Percentiles rank a stretch among this genome's conserved stretches.
Conservation (phyloP, 2,797 vertebrate genomes). For the Xenopus petersii region DNA sequence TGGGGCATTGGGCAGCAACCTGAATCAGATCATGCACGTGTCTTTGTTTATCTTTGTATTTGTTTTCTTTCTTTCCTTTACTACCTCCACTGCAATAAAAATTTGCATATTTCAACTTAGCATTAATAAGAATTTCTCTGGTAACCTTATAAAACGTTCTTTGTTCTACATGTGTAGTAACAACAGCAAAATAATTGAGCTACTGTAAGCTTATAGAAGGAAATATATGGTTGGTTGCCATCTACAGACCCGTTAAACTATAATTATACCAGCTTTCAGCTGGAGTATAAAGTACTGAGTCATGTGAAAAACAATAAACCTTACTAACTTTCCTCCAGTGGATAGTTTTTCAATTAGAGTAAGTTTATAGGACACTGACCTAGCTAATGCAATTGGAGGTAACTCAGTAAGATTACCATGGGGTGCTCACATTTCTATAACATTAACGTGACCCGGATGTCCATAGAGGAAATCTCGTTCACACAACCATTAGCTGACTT, state of each 20-base stretch:
- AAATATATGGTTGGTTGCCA: neutral
- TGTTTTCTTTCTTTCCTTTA: neutral
- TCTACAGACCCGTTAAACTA: neutral
- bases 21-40: neutral
- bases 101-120: neutral
- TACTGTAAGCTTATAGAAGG: constrained; percentile 20
- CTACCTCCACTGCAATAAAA: neutral
- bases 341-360: constrained; percentile 1
- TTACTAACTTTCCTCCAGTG: constrained; percentile 14
- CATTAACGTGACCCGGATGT: constrained; percentile 53
- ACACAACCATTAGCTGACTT: constrained; percentile 66
- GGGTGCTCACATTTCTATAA: constrained; percentile 37
- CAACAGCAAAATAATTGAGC: neutral
- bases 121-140: neutral
- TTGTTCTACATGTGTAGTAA: neutral
- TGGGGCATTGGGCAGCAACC: too few species aligned
- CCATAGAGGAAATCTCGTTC: constrained; percentile 50
- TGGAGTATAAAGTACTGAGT: constrained; percentile 27
- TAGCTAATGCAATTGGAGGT: constrained; percentile 5
- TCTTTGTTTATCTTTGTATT: neutral
- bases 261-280: constrained; percentile 33
- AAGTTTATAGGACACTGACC: constrained; percentile 16
- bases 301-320: constrained; percentile 37
- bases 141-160: neutral
- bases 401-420: constrained; percentile 35